Evolutionary conservation across 2,888 invertebrate species (phyloP), one percentile per base, ranked within the genome.

Genomic region (Leptura quadrifasciata): DNA sequence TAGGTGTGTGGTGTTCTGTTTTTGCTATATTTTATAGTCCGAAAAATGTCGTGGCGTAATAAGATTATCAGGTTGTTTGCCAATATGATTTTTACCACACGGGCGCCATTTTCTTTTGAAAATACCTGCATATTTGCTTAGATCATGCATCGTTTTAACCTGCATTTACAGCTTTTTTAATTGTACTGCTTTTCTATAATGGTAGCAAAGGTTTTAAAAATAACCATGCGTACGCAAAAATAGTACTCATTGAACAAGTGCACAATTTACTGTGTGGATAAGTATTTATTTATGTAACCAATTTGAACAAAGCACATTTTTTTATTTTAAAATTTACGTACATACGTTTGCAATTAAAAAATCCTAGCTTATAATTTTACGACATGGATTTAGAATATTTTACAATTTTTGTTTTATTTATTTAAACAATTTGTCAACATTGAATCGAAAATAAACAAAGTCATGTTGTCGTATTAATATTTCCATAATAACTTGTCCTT

Each of bases 211-310:
- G 39, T 63, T 18, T 39, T 21, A 63, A 63, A 63, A 63, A 63
- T 63, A 63, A 39, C 35, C 18, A 12, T 17, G 47, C 15, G 35
- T 18, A 9, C 39, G 9, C 20, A 39, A 63, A 63, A 63, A 15
- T 47, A 47, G 27, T 31, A 31, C 27, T n/a, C n/a, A 47, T 39
- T 39, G 10, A 39, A 47, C 3, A 47, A 47, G 47, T 47, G 47
- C n/a, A 47, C n/a, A 52, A 65, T 24, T 12, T 15, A 10, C 18
- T 24, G 52, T 58, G 35, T 39, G 9, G 8, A 52, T 24, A 54
- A n/a, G 18, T 69, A 58, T 69, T 69, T 69, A 58, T 69, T 69
- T 69, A 47, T 47, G 47, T 47, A 47, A 47, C 47, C 47, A 47
- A 47, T 47, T 47, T n/a, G 47, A 47, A 47, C 47, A 47, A 47